Conservation (phyloP, 2,113 vertebrate species). For the Coracopsis vasa region DNA sequence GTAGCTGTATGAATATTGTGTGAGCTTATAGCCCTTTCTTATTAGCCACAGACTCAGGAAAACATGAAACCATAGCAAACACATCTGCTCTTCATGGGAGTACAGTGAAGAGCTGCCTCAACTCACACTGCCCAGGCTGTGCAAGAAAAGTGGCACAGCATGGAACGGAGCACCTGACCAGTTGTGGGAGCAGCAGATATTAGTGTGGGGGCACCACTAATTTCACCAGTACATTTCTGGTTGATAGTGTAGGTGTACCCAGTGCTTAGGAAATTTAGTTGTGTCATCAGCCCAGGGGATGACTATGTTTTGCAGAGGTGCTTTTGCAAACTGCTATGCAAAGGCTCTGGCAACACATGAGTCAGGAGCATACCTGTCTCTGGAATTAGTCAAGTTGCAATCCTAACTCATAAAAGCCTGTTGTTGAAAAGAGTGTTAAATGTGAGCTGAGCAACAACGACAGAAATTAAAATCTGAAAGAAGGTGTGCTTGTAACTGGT, state of each 20-base stretch:
- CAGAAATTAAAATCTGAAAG: not conserved
- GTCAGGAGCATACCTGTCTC: fast-evolving
- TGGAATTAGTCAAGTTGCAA: not conserved
- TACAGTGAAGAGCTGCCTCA: not conserved
- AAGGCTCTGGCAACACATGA: not conserved
- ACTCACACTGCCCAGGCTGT: not conserved
- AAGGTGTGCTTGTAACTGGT: not conserved
- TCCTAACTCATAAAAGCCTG: not conserved
- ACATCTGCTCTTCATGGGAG: not conserved
- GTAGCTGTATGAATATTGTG: not conserved
- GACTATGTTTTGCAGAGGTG: not conserved
- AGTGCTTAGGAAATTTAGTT: not conserved
- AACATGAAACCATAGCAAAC: not conserved
- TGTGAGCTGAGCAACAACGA: not conserved
- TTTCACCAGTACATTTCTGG: not conserved
- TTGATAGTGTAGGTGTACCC: not conserved
- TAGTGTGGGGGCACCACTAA: not conserved
- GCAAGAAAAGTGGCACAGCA: not conserved
- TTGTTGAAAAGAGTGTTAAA: not conserved
- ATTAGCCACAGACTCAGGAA: not conserved
- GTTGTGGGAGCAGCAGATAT: not conserved
- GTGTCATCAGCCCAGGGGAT: not conserved
- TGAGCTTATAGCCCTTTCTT: not conserved
- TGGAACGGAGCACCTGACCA: not conserved
- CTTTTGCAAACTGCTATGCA: not conserved